These are phyloP conservation scores for Heliocidaris tuberculata DNA, from an alignment of 35 echinoderm and acorn worm genomes.

Conservation along the genomic window DNA sequence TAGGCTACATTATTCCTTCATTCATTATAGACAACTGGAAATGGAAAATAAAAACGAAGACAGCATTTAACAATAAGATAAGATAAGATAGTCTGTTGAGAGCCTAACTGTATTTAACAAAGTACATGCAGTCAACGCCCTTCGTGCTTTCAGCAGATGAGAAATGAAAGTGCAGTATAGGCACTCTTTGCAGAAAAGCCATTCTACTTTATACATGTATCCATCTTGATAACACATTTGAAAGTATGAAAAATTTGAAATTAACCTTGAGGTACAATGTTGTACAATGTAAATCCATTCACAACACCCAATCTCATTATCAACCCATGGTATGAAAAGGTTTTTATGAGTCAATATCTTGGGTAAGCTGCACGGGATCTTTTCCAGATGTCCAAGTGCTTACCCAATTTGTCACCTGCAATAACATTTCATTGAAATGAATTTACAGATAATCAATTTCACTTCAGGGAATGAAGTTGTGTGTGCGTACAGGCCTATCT, in stretches of 20 bases:
- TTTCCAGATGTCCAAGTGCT: background rate
- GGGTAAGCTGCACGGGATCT: background rate
- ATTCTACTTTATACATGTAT: background rate
- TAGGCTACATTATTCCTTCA: too few species aligned
- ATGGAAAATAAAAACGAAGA: too few species aligned
- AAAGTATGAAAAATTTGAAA: background rate
- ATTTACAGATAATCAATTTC: background rate
- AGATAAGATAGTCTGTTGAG: too few species aligned
- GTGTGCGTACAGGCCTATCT: background rate
- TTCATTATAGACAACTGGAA: too few species aligned
- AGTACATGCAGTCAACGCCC: too few species aligned
- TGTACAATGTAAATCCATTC: background rate
- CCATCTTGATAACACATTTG: background rate
- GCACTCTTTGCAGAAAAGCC: too few species aligned
- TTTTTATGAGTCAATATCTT: background rate
- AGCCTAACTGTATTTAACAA: too few species aligned
- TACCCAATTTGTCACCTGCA: conserved; percentile 15
- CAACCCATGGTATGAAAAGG: background rate
- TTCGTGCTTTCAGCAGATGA: too few species aligned
- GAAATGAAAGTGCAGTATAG: too few species aligned
- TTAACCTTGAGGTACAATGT: background rate
- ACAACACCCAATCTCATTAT: background rate
- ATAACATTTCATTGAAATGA: conserved; percentile 19
- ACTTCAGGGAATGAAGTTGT: background rate
- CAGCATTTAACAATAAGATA: too few species aligned